Evolutionary conservation across 1,140 invertebrate genomes (phyloP).

Genomic region (Venustaconcha ellipsiformis): DNA sequence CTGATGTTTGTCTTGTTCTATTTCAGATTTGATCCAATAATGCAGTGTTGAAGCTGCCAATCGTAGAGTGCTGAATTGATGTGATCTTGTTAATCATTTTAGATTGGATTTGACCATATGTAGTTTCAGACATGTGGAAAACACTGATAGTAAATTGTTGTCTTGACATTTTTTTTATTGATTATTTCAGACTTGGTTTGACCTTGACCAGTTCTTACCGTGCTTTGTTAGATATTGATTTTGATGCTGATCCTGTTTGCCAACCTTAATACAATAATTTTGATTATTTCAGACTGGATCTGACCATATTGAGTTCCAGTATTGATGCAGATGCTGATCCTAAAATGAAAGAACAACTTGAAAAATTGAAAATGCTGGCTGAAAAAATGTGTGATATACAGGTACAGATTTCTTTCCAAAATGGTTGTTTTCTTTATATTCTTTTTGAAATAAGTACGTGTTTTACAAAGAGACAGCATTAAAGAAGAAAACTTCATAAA

Average conservation of each 20-base stretch:
- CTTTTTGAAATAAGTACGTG: no score
- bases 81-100: no score
- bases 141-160: no score
- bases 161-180: background rate
- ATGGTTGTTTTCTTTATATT: no score
- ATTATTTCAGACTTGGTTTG: constrained; percentile 33
- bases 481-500: no score
- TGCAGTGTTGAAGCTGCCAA: constrained; percentile 45
- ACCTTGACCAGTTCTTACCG: constrained; percentile 30
- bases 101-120: no score
- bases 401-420: no score
- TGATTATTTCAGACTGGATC: constrained; percentile 48
- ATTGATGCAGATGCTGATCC: constrained; percentile 52
- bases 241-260: no score
- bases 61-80: constrained; percentile 13
- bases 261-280: background rate
- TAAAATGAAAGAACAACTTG: constrained; percentile 56
- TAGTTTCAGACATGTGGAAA: no score
- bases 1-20: no score
- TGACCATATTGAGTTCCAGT: constrained; percentile 57
- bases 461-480: no score
- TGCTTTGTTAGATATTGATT: constrained; percentile 48
- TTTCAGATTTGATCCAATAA: no score
- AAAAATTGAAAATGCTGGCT: constrained; percentile 61
- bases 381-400: constrained; percentile 50